phyloP scores from a whole-genome alignment of 2,113 vertebrate species.

The Empidonax alnorum region DNA sequence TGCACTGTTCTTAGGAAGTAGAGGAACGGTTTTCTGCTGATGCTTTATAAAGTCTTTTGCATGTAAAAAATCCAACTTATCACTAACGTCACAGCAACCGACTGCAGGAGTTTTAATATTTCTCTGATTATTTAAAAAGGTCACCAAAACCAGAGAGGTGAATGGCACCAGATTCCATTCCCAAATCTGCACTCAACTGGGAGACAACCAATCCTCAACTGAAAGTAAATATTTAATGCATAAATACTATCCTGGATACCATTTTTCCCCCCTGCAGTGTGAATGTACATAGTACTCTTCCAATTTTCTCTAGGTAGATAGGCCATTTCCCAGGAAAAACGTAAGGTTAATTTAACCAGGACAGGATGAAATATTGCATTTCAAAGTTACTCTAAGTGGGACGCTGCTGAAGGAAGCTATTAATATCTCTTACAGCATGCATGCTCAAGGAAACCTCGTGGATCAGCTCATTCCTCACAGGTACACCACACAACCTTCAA shows the following conservation, averaged over 20 bases:
- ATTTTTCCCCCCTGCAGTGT: neutral
- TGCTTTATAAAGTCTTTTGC: neutral
- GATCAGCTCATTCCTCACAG: constrained; percentile 35
- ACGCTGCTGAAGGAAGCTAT: constrained; percentile 34
- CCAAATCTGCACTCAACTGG: neutral
- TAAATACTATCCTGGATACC: neutral
- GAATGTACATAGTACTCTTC: constrained; percentile 7
- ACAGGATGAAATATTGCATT: constrained; percentile 21
- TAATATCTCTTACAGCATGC: neutral
- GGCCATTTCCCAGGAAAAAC: constrained; percentile 49
- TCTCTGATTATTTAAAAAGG: neutral
- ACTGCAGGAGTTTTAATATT: neutral
- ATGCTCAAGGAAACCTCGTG: constrained; percentile 1
- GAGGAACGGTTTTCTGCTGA: neutral
- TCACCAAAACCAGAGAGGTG: neutral
- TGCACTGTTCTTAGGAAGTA: neutral
- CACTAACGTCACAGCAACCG: neutral
- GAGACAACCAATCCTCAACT: constrained; percentile 18
- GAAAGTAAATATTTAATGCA: constrained; percentile 57
- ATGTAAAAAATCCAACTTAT: neutral
- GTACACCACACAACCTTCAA: neutral
- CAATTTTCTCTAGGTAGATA: neutral
- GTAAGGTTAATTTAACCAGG: constrained; percentile 49
- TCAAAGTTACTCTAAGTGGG: constrained; percentile 33
- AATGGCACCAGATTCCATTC: neutral